Evolutionary conservation across 2,888 invertebrate genomes (phyloP).

Genomic region (Platycnemis pennipes): DNA sequence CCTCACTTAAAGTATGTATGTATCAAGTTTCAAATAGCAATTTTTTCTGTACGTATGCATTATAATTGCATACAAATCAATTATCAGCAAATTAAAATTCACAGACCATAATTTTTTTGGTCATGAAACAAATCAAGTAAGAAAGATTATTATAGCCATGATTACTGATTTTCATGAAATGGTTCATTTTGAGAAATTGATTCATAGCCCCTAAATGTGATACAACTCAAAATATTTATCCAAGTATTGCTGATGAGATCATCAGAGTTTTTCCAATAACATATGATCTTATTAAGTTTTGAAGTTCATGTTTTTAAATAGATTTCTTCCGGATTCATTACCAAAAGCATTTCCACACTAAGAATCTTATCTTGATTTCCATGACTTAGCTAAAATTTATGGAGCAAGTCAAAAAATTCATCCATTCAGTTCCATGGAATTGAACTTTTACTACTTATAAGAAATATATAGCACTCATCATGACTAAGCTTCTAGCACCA

Average conservation of each 20-base stretch:
- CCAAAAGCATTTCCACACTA: no score
- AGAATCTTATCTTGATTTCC: not conserved
- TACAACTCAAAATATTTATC: not conserved
- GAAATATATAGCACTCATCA: not conserved
- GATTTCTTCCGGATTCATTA: not conserved
- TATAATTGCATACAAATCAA: not conserved
- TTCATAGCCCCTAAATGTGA: not conserved
- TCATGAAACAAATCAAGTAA: not conserved
- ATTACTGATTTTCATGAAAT: not conserved
- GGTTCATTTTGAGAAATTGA: not conserved
- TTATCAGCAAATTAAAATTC: not conserved
- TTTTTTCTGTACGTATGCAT: no score
- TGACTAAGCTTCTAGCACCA: slow-evolving; percentile 59
- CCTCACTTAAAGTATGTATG: not conserved
- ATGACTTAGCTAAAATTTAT: not conserved
- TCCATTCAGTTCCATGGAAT: not conserved
- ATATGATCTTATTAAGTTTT: not conserved
- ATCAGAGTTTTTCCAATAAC: not conserved
- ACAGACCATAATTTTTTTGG: not conserved
- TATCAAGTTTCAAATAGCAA: not conserved
- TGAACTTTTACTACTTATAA: not conserved
- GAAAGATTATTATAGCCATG: not conserved
- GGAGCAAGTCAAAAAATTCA: not conserved
- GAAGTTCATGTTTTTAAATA: no score
- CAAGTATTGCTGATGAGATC: not conserved